Evolutionary conservation across 2,888 invertebrate genomes (phyloP).

Genomic region (Cheilosia pagana): DNA sequence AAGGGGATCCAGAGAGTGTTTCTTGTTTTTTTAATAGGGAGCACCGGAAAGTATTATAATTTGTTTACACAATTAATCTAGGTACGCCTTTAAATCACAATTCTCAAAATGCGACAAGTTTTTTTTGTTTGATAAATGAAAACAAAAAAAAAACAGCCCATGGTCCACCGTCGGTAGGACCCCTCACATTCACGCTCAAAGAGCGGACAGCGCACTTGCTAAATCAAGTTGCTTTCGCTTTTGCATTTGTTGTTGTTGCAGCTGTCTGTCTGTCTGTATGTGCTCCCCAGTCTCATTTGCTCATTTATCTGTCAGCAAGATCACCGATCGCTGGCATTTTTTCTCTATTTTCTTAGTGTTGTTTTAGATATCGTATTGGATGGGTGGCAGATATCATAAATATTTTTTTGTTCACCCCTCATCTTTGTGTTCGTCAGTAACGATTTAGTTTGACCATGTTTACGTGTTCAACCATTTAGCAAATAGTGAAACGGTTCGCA

Average conservation of each 20-base stretch:
- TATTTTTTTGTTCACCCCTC: slow-evolving; percentile 8
- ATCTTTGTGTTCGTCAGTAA: slow-evolving; percentile 39
- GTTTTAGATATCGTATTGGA: slow-evolving; percentile 57
- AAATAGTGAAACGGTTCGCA: slow-evolving; percentile 11
- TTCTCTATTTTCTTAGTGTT: slow-evolving; percentile 54
- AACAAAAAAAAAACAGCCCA: neutral
- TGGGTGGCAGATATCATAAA: slow-evolving; percentile 28
- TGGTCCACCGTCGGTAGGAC: slow-evolving; percentile 18
- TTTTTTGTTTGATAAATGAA: neutral
- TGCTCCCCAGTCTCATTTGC: slow-evolving; percentile 47
- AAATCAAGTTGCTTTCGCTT: slow-evolving; percentile 61
- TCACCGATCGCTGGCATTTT: slow-evolving; percentile 57
- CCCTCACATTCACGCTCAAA: slow-evolving; percentile 4
- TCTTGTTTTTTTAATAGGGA: neutral
- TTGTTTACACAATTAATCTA: slow-evolving; percentile 1
- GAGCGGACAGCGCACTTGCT: slow-evolving; percentile 50
- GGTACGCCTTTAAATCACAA: neutral
- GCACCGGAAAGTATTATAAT: slow-evolving; percentile 5
- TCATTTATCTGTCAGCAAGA: slow-evolving; percentile 61
- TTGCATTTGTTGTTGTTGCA: slow-evolving; percentile 32
- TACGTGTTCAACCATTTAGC: slow-evolving; percentile 22
- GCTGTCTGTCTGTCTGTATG: slow-evolving; percentile 3
- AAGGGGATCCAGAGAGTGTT: slow-evolving; percentile 12
- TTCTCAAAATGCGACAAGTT: slow-evolving; percentile 22
- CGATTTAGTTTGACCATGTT: slow-evolving; percentile 36